Evolutionary conservation across 2,113 vertebrate genomes (phyloP).

Genomic region (Trochalopteron elliotii): DNA sequence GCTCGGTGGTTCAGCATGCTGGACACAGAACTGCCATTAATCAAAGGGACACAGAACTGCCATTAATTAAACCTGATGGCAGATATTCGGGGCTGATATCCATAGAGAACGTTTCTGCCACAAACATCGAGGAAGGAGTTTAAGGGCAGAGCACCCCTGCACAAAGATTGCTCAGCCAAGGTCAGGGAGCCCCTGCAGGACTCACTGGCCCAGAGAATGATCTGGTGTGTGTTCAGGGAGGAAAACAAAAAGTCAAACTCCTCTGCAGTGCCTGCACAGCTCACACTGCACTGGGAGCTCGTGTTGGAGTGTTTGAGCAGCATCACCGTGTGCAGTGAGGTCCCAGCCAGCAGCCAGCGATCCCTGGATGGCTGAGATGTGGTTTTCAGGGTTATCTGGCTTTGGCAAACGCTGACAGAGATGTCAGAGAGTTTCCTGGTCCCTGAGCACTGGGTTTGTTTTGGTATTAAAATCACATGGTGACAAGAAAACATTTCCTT

Average conservation of each 20-base stretch:
- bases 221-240: not conserved
- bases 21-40: not conserved
- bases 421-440: not conserved
- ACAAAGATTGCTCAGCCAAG: not conserved
- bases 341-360: not conserved
- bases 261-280: not conserved
- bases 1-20: not conserved
- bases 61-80: not conserved
- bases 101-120: not conserved
- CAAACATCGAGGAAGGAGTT: not conserved
- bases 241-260: not conserved
- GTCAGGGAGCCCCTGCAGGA: not conserved
- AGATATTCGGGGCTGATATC: not conserved
- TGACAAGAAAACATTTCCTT: not conserved
- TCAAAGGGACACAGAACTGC: not conserved
- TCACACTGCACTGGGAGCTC: not conserved
- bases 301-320: not conserved
- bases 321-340: fast-evolving
- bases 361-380: not conserved
- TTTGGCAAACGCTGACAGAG: not conserved
- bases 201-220: not conserved
- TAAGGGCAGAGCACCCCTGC: not conserved
- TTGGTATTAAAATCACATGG: not conserved
- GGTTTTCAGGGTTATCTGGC: not conserved
- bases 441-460: not conserved